phyloP scores from a whole-genome alignment of 2,888 invertebrate species.

The Stenchaetothrips biformis region DNA sequence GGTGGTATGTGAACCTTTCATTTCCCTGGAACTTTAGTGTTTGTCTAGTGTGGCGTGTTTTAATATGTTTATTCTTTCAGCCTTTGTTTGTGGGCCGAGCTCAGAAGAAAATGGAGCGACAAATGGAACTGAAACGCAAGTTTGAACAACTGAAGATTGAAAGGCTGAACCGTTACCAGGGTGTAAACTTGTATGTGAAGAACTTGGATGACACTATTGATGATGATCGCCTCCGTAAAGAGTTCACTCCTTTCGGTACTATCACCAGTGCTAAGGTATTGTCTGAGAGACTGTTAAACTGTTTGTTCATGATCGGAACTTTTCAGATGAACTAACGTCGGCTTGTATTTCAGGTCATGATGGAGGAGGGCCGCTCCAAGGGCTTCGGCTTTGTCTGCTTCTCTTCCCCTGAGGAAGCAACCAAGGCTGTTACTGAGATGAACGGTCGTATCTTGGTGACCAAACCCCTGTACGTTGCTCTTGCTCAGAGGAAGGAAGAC shows the following conservation, averaged over 20 bases:
- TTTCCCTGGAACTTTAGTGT: background rate
- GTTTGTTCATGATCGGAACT: background rate
- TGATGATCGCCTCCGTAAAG: constrained; percentile 91
- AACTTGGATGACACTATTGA: constrained; percentile 97
- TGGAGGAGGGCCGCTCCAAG: constrained; percentile 90
- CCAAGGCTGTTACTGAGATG: constrained; percentile 98
- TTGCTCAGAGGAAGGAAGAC: constrained; percentile 98
- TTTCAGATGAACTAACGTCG: constrained; percentile 26
- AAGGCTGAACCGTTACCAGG: constrained; percentile 79
- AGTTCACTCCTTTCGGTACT: constrained; percentile 92
- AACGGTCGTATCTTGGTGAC: constrained; percentile 95
- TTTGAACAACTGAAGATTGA: constrained; percentile 95
- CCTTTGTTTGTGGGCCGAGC: constrained; percentile 94
- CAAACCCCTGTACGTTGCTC: constrained; percentile 96
- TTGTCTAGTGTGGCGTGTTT: background rate
- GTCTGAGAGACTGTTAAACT: background rate
- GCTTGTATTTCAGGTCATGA: constrained; percentile 65
- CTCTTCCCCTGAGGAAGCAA: constrained; percentile 95
- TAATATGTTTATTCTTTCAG: constrained; percentile 38
- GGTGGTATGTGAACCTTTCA: constrained; percentile 47
- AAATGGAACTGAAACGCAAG: constrained; percentile 91
- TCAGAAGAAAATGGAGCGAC: constrained; percentile 98
- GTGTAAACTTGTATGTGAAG: constrained; percentile 98
- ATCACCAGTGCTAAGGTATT: constrained; percentile 94
- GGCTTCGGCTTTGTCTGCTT: constrained; percentile 99